A percentile compares a stretch with the other conserved stretches of the same genome.
phyloP scores from a whole-genome alignment of 2,888 invertebrate species.

The Chymomyza caudatula region DNA sequence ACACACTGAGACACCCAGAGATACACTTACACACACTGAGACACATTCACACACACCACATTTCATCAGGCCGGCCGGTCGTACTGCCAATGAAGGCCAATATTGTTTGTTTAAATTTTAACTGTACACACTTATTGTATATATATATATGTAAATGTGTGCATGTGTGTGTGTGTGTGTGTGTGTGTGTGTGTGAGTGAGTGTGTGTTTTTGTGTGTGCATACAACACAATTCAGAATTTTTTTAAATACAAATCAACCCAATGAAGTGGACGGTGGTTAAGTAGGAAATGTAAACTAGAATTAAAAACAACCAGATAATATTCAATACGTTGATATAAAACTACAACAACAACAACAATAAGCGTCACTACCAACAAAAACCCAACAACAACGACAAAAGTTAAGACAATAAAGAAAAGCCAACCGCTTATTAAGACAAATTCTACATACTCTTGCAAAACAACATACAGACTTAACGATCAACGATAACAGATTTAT shows the following conservation, averaged over 20 bases:
- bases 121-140: slow-evolving; percentile 7
- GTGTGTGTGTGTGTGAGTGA: slow-evolving; percentile 11
- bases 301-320: slow-evolving; percentile 37
- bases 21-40: slow-evolving; percentile 36
- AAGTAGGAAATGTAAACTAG: slow-evolving; percentile 69
- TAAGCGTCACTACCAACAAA: slow-evolving; percentile 34
- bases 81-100: slow-evolving; percentile 52
- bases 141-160: not conserved
- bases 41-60: not conserved
- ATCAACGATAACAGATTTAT: too few species aligned
- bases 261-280: slow-evolving; percentile 51
- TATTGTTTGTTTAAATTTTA: slow-evolving; percentile 64
- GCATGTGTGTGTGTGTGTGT: not conserved
- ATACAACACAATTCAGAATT: slow-evolving; percentile 16
- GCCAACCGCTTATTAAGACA: slow-evolving; percentile 18
- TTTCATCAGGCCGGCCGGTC: slow-evolving; percentile 25
- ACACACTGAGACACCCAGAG: slow-evolving; percentile 12
- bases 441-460: not conserved
- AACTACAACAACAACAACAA: slow-evolving; percentile 7
- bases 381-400: slow-evolving; percentile 4
- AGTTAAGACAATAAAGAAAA: not conserved
- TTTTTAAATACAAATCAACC: slow-evolving; percentile 60
- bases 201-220: slow-evolving; percentile 9
- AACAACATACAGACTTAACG: too few species aligned
- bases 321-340: slow-evolving; percentile 7